phyloP scores from a whole-genome alignment of 2,113 vertebrate genomes.

The Scolopax mira region DNA sequence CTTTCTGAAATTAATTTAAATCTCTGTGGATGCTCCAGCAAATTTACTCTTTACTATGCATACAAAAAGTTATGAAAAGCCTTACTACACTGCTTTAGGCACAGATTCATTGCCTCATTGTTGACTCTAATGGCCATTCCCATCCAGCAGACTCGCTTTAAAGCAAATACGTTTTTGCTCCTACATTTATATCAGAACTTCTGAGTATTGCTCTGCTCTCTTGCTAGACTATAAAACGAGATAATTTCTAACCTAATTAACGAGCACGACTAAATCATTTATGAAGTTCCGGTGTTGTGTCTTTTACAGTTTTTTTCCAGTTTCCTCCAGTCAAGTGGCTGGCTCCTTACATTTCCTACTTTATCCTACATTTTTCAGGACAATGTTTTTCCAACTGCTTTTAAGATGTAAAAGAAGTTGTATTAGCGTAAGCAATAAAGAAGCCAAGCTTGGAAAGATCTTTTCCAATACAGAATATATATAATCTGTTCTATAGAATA shows the following conservation, averaged over 20 bases:
- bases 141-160: constrained; percentile 54
- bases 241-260: constrained; percentile 43
- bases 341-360: background rate
- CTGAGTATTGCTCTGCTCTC: constrained; percentile 51
- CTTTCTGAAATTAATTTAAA: constrained; percentile 85
- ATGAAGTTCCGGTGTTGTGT: background rate
- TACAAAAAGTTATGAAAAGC: constrained; percentile 75
- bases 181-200: constrained; percentile 38
- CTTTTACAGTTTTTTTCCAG: background rate
- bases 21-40: constrained; percentile 78
- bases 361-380: background rate
- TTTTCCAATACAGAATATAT: background rate
- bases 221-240: constrained; percentile 17
- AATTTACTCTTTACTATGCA: constrained; percentile 77
- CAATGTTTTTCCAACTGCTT: background rate
- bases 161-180: constrained; percentile 52
- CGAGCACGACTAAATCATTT: background rate
- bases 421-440: background rate
- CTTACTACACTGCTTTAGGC: constrained; percentile 75
- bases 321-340: background rate
- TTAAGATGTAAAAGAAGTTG: background rate
- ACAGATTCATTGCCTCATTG: constrained; percentile 74
- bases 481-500: background rate
- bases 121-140: constrained; percentile 68
- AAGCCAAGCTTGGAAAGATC: background rate